Base-by-base conservation (phyloP, 2,113 vertebrate species). In the Leucosticte australis region DNA sequence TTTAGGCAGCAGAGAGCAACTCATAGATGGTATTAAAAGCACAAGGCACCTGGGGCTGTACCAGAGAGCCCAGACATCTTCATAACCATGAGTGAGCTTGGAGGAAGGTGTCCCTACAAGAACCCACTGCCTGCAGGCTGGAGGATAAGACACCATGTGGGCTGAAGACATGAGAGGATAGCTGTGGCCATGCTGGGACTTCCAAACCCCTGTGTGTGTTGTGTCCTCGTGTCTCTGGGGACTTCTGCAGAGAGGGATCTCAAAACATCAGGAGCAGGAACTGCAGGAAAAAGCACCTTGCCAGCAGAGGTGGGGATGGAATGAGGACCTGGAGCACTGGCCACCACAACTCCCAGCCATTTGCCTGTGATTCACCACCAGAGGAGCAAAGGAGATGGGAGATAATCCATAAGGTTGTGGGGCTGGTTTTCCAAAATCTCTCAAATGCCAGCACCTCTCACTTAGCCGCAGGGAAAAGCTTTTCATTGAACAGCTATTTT, bases 1-100 rank as follows among this genome's bases (percentile, higher is more conserved):
- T 96, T 98, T 95, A 92, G 94, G 88, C 39, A 4, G 94, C 83
- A 94, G 94, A 96, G 85, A 95, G 88, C 91, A 93, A 89, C 94
- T 97, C 79, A 60, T 46, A 89, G 87, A 62, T 2, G 11, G 74
- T 83, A 94, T 95, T 96, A 97, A 95, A 97, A 95, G 94, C 77
- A 92, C 12, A n/a, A 65, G 84, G 82, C 71, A 89, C 33, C 20
- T 30, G 89, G 85, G 83, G 91, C 63, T 87, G 60, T 83, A 88
- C 92, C 91, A 88, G 89, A 73, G 50, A 91, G 57, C 46, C 74
- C 93, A 83, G 91, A 94, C 74, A 87, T 93, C 92, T 95, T 96
- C 93, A 90, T 95, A 92, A 96, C 41, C 83, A 83, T 78, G 62
- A 70, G 11, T 6, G 49, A 89, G 89, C 75, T 62, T 67, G 68